A percentile compares a stretch with the other conserved stretches of the same genome.
Evolutionary conservation across 1,140 invertebrate genomes (phyloP).

Genomic region (Aphaenogaster floridana): DNA sequence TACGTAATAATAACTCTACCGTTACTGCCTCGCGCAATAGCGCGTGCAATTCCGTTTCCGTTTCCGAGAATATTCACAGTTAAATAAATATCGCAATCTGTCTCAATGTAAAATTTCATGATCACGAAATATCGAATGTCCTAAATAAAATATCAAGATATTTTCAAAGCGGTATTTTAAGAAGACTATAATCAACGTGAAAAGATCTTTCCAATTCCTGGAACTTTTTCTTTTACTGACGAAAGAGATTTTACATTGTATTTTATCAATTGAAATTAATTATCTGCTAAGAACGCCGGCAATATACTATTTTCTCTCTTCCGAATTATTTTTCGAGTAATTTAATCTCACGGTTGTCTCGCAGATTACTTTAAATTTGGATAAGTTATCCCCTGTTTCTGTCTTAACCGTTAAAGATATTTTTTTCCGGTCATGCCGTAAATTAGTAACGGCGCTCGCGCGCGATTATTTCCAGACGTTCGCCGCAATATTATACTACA

Average conservation of each 20-base stretch:
- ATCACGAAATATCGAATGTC: background rate
- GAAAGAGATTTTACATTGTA: background rate
- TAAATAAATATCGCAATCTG: background rate
- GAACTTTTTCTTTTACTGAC: background rate
- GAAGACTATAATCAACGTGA: background rate
- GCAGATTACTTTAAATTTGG: background rate
- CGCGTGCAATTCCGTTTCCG: background rate
- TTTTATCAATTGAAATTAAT: background rate
- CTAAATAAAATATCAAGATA: background rate
- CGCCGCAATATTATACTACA: constrained; percentile 44
- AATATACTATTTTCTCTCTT: background rate
- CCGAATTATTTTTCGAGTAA: background rate
- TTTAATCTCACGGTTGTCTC: background rate
- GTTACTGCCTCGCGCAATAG: background rate
- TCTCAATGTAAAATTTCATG: background rate
- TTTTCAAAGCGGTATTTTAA: background rate
- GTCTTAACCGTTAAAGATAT: background rate
- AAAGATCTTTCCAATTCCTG: background rate
- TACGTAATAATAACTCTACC: background rate
- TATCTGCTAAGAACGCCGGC: background rate
- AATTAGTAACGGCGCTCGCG: background rate
- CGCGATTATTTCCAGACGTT: constrained; percentile 53
- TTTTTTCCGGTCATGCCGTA: background rate
- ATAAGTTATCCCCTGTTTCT: background rate
- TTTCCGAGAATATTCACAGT: background rate